A percentile compares a stretch with the other conserved stretches of the same genome.
phyloP scores from a whole-genome alignment of 2,797 vertebrate species.

The Hipposideros larvatus region DNA sequence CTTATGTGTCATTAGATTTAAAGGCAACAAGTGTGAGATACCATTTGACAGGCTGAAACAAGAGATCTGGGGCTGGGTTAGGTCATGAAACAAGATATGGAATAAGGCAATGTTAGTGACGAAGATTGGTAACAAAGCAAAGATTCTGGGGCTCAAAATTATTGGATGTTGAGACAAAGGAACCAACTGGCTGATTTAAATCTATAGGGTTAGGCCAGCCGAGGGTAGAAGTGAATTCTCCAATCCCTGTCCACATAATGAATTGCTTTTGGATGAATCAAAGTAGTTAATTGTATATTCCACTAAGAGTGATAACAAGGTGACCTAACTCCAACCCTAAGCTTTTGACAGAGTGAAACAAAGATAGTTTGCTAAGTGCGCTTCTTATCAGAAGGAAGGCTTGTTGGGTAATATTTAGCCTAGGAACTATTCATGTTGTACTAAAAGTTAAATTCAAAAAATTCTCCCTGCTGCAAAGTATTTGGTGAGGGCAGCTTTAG shows the following conservation, averaged over 20 bases:
- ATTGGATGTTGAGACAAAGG: not conserved
- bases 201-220: not conserved
- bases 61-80: not conserved
- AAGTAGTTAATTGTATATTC: not conserved
- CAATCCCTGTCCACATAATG: not conserved
- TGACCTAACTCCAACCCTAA: not conserved
- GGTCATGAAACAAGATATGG: not conserved
- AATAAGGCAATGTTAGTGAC: not conserved
- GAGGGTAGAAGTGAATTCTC: too few relatives aligned
- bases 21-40: not conserved
- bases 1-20: not conserved
- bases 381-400: not conserved
- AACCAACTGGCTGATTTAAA: not conserved
- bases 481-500: constrained; percentile 16
- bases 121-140: not conserved
- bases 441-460: constrained; percentile 5
- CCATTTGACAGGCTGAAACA: not conserved
- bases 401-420: not conserved
- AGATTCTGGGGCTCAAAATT: not conserved
- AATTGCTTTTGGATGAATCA: constrained; percentile 18
- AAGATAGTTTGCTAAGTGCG: not conserved
- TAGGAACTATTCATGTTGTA: not conserved
- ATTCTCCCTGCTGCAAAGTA: not conserved
- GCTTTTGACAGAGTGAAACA: not conserved
- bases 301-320: not conserved